These are phyloP conservation scores for Galleria mellonella DNA, from an alignment of 1,140 invertebrate genomes.

Conservation along the genomic window DNA sequence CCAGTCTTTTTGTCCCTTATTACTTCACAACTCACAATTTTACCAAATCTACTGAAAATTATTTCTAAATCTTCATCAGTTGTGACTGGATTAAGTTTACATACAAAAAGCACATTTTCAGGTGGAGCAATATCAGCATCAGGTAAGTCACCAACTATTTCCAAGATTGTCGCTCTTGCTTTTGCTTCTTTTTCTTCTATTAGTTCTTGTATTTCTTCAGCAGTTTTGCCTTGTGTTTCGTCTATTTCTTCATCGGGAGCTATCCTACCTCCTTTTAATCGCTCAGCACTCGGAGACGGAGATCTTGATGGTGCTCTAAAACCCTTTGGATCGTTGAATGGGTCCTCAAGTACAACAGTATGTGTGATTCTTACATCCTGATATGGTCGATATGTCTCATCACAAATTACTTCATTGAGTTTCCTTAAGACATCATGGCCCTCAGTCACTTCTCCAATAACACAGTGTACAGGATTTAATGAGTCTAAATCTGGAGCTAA, in stretches of 20 bases:
- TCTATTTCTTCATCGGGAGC: conserved; percentile 96
- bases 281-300: conserved; percentile 90
- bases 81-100: conserved; percentile 99
- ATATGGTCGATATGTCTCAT: conserved; percentile 92
- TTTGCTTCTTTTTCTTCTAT: conserved; percentile 94
- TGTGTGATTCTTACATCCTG: conserved; percentile 98
- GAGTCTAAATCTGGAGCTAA: conserved; percentile 92
- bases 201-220: conserved; percentile 91
- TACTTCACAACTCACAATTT: conserved; percentile 96
- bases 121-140: conserved; percentile 98
- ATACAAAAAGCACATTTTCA: conserved; percentile 99
- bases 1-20: conserved; percentile 95
- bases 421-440: conserved; percentile 92
- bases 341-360: conserved; percentile 97
- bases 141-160: conserved; percentile 98
- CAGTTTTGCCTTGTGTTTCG: conserved; percentile 89
- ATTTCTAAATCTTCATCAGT: conserved; percentile 98
- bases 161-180: conserved; percentile 96
- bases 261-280: conserved; percentile 88
- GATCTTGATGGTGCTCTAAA: conserved; percentile 87
- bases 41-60: conserved; percentile 98
- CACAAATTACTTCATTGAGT: conserved; percentile 96
- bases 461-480: conserved; percentile 94
- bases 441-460: conserved; percentile 97
- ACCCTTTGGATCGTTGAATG: conserved; percentile 91